Evolutionary conservation across 1,140 invertebrate species (phyloP).

Genomic region (Drosophila sulfurigaster): DNA sequence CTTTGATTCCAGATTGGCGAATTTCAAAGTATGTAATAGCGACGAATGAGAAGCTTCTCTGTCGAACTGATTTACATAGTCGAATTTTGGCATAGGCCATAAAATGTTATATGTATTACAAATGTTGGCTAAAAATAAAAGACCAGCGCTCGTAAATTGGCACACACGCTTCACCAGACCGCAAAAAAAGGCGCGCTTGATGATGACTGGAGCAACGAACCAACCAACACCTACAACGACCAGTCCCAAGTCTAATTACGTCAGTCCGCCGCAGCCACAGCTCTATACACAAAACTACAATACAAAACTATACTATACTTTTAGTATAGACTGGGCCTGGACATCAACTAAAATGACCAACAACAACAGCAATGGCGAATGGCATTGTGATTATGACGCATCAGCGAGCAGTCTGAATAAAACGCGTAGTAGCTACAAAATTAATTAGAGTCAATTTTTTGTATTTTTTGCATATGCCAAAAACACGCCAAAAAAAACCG

Average conservation of each 20-base stretch:
- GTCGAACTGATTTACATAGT: slow-evolving; percentile 39
- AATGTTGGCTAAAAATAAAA: slow-evolving; percentile 76
- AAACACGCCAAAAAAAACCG: slow-evolving; percentile 51
- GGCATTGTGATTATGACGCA: slow-evolving; percentile 53
- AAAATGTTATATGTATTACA: slow-evolving; percentile 60
- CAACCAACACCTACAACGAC: slow-evolving; percentile 33
- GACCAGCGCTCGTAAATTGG: slow-evolving; percentile 73
- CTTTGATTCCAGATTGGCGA: background rate
- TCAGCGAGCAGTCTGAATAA: slow-evolving; percentile 31
- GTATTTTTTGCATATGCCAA: slow-evolving; percentile 57
- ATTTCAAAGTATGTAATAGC: slow-evolving; percentile 2
- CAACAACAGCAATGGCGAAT: slow-evolving; percentile 43
- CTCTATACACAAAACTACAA: slow-evolving; percentile 15
- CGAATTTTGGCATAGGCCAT: slow-evolving; percentile 56
- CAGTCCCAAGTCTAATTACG: slow-evolving; percentile 76
- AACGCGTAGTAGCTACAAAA: slow-evolving; percentile 41
- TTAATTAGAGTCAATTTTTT: slow-evolving; percentile 64
- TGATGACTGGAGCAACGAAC: slow-evolving; percentile 52
- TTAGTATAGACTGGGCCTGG: slow-evolving; percentile 37
- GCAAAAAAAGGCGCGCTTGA: slow-evolving; percentile 68
- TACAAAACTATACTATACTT: slow-evolving; percentile 16
- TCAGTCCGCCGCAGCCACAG: slow-evolving; percentile 52
- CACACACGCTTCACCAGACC: slow-evolving; percentile 79
- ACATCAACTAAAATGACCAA: slow-evolving; percentile 55
- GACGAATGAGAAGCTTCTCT: background rate